Conservation (phyloP, 2,113 vertebrate genomes). For the Odontesthes bonariensis region DNA sequence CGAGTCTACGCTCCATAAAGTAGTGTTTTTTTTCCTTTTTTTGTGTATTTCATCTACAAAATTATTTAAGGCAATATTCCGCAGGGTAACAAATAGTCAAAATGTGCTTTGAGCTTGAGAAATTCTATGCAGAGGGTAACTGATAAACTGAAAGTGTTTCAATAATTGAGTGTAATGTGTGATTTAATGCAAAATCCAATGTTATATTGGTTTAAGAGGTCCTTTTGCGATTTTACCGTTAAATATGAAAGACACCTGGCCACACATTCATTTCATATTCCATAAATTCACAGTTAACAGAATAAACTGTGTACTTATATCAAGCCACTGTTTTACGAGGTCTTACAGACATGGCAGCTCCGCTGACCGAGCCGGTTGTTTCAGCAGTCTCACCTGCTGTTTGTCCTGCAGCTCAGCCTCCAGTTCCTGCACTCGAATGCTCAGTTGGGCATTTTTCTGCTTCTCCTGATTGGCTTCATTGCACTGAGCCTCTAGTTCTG, state of each 20-base stretch:
- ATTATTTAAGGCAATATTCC: neutral
- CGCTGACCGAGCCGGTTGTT: neutral
- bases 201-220: too few species aligned
- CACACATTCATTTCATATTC: too few species aligned
- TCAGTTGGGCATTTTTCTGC: conserved; percentile 89
- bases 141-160: neutral
- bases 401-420: conserved; percentile 92
- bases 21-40: too few species aligned
- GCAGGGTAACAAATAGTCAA: neutral
- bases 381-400: conserved; percentile 84
- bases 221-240: too few species aligned
- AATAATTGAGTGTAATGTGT: too few species aligned
- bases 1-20: too few species aligned
- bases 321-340: neutral
- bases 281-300: too few species aligned
- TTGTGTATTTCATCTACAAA: neutral
- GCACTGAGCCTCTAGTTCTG: conserved; percentile 90
- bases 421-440: conserved; percentile 87
- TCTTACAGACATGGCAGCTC: neutral
- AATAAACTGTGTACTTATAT: too few species aligned
- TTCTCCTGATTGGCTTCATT: conserved; percentile 90
- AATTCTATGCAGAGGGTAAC: neutral
- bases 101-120: neutral
- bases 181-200: too few species aligned
- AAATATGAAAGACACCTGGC: too few species aligned